A percentile compares a stretch with the other conserved stretches of the same genome.
Conservation (phyloP, 1,140 invertebrate species). For the Cephus cinctus region DNA sequence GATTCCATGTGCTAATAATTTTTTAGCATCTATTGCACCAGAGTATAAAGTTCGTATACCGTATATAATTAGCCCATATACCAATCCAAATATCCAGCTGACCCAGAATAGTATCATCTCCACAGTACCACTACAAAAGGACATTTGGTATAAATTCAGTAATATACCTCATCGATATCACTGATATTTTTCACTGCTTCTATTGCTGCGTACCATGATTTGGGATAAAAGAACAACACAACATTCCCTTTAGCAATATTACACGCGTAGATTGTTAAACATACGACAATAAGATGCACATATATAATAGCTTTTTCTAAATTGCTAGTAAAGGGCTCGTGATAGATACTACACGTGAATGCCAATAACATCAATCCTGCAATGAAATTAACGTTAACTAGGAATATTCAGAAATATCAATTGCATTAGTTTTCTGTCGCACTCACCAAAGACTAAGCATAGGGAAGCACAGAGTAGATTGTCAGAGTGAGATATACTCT, state of each 20-base stretch:
- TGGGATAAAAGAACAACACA: neutral
- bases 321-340: neutral
- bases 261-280: neutral
- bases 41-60: neutral
- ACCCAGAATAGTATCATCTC: neutral
- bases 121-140: neutral
- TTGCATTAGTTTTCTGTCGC: neutral
- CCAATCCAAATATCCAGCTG: neutral
- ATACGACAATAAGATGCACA: neutral
- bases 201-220: neutral
- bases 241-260: neutral
- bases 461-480: neutral
- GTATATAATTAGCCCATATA: constrained; percentile 1
- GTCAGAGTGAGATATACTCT: neutral
- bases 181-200: no score
- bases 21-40: neutral
- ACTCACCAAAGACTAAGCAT: neutral
- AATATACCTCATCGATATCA: neutral
- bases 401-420: neutral
- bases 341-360: neutral
- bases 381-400: neutral
- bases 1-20: neutral
- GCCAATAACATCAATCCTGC: neutral
- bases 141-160: neutral
- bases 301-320: neutral